These are phyloP conservation scores for Pachydiplax longipennis DNA, from an alignment of 2,888 invertebrate genomes.

Conservation along the genomic window DNA sequence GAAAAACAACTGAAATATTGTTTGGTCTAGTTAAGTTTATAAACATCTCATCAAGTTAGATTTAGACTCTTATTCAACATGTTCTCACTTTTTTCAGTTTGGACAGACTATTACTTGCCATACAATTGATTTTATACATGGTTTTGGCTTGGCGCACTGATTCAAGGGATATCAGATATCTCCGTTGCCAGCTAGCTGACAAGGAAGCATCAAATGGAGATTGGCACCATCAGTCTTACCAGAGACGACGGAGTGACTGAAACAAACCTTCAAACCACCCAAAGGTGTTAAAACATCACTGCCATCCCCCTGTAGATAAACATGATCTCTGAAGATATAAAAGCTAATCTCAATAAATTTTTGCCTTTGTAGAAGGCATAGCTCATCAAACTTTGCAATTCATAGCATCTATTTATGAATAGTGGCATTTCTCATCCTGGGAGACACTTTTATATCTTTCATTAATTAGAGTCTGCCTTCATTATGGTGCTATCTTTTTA, in stretches of 20 bases:
- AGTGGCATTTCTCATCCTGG: not conserved
- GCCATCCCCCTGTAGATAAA: not conserved
- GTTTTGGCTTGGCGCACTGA: constrained; percentile 1
- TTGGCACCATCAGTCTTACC: not conserved
- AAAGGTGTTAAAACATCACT: not conserved
- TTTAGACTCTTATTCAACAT: no score
- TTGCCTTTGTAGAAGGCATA: not conserved
- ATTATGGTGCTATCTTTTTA: not conserved
- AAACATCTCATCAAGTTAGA: no score
- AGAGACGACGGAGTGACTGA: not conserved
- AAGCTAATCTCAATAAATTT: not conserved
- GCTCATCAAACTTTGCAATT: not conserved
- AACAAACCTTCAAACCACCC: no score
- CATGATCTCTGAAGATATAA: not conserved
- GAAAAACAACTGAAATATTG: no score
- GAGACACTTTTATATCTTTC: not conserved
- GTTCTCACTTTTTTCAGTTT: not conserved
- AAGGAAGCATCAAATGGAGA: constrained; percentile 21
- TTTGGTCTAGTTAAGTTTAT: no score
- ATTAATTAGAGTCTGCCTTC: not conserved
- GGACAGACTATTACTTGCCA: constrained; percentile 2
- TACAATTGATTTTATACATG: constrained; percentile 1
- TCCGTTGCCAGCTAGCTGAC: not conserved
- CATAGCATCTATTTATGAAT: not conserved
- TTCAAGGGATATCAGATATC: not conserved